Base-by-base conservation (phyloP, 2,113 vertebrate species). In the Nibea albiflora region DNA sequence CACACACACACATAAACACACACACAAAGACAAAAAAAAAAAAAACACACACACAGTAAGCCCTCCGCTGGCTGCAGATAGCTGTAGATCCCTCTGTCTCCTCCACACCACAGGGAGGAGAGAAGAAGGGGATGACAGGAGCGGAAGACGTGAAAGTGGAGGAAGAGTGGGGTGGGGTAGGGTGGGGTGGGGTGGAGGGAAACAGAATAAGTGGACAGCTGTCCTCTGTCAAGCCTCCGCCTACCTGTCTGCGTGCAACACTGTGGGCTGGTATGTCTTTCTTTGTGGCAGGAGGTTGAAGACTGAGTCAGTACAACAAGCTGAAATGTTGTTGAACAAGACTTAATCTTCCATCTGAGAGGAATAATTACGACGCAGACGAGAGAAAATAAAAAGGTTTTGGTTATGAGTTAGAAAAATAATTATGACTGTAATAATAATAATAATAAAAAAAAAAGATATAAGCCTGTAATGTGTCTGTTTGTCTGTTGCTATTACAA, bases 181-280 rank as follows among this genome's bases (percentile, higher is more conserved):
- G 12, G n/a, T 44, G 71, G 64, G 24, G 24, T 26, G 24, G 24
- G 24, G 24, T 26, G 24, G 24, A 26, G 24, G 24, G 24, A 26
- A 26, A 26, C 46, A 90, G 82, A 89, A 86, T 58, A 73, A 72
- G 74, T 80, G 89, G 89, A 84, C 90, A 90, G 85, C 90, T 94
- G 90, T 90, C 90, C 82, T 78, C 85, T 90, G 89, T 92, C 90
- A 90, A 80, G 72, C 47, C 69, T 72, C 60, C 7, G 19, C 89
- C 85, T 82, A 82, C 77, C 87, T 88, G 78, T 84, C 77, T 76
- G 71, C 73, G 72, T 67, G 73, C 73, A 44, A 50, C 61, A 50
- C 47, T 49, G 77, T 78, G 56, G 56, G 68, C 80, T 84, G 73
- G 19, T 42, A 22, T 50, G 53, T 80, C 73, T 85, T 35, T 78